These are phyloP conservation scores for Patagioenas fasciata DNA, from an alignment of 2,113 vertebrate species.

Conservation along the genomic window DNA sequence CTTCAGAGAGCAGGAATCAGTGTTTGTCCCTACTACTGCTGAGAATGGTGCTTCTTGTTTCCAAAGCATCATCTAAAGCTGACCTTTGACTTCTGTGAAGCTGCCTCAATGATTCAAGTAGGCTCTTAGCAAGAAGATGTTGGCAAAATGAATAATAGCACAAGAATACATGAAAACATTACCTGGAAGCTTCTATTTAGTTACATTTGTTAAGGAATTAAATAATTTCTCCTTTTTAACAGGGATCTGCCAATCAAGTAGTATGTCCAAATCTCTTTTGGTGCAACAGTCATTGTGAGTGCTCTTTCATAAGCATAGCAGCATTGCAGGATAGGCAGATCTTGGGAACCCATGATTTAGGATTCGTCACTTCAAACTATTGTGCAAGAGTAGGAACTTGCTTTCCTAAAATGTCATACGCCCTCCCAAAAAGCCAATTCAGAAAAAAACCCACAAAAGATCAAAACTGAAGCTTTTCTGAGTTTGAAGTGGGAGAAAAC, in stretches of 20 bases:
- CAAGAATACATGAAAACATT: background rate
- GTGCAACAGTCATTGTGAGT: background rate
- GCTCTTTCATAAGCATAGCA: background rate
- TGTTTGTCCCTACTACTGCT: background rate
- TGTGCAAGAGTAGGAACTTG: background rate
- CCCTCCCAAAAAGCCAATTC: background rate
- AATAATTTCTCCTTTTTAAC: background rate
- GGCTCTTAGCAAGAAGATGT: background rate
- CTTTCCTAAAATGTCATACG: background rate
- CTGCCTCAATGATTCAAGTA: conserved; percentile 7
- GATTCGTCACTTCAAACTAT: background rate
- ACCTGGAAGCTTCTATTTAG: background rate
- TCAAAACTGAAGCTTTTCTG: background rate
- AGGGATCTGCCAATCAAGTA: background rate
- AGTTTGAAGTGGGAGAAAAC: background rate
- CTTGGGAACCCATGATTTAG: background rate
- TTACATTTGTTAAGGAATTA: background rate
- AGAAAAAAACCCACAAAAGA: background rate
- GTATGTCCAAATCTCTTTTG: background rate
- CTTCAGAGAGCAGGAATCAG: background rate
- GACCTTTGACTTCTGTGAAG: background rate
- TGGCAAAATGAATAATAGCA: background rate
- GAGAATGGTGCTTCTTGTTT: background rate
- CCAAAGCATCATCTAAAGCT: conserved; percentile 20
- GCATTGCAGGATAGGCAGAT: background rate